Base-by-base conservation (phyloP, 2,888 invertebrate species). In the Linnaemya tessellans region DNA sequence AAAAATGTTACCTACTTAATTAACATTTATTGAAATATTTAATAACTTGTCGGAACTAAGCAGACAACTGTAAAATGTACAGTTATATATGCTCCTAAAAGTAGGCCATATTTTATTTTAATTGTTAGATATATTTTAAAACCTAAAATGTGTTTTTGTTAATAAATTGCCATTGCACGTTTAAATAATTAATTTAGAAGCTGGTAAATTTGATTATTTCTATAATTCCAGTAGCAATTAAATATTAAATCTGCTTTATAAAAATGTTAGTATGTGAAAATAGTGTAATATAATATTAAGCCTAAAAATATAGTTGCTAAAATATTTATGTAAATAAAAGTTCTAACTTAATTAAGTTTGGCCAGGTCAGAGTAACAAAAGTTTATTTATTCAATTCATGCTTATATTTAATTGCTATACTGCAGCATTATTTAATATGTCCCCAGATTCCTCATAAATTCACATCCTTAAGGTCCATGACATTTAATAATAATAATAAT, bases 381-480 rank as follows among this genome's bases (percentile, higher is more conserved):
- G 35, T n/a, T n/a, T n/a, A n/a, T n/a, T n/a, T n/a, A n/a, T n/a
- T n/a, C n/a, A n/a, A n/a, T 25, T n/a, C 18, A 15, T 25, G 4
- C 38, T 41, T 18, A 5, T 7, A 22, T 11, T n/a, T n/a, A n/a
- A n/a, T n/a, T n/a, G n/a, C n/a, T n/a, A n/a, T n/a, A n/a, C n/a
- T n/a, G n/a, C n/a, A 30, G 5, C 30, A 30, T 2, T 30, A 2
- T 20, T 13, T 20, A 38, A 11, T 13, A 25, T 46, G 5, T 18
- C 8, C 0, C 4, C 11, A 58, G 25, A 38, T 51, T 35, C 10
- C 15, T 11, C 11, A 41, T 30, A 38, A 54, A 64, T 35, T 60
- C 35, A 20, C 46, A 3, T n/a, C 30, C 41, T 25, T 49, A 38
- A 65, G 58, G 80, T 80, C 80, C 73, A 80, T 67, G 80, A 80